phyloP scores from a whole-genome alignment of 2,797 vertebrate genomes.

The Aphelocoma californica region DNA sequence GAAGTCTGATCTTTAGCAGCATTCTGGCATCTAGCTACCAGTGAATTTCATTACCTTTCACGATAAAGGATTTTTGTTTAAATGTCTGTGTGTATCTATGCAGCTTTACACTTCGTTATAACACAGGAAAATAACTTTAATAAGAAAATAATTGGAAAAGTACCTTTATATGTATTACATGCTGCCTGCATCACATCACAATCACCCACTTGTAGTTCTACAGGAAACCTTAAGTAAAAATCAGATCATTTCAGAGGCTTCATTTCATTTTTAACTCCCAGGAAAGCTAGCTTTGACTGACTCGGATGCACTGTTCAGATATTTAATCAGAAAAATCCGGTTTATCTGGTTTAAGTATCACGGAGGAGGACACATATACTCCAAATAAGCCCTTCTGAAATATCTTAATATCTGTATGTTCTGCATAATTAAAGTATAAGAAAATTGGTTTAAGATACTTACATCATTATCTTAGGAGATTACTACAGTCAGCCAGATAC shows the following conservation, averaged over 20 bases:
- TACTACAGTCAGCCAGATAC: background rate
- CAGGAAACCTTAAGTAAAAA: background rate
- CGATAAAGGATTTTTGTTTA: background rate
- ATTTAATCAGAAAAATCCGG: background rate
- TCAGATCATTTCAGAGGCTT: background rate
- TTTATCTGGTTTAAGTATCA: background rate
- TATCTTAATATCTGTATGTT: background rate
- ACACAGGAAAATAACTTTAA: background rate
- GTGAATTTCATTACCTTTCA: background rate
- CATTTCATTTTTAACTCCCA: background rate
- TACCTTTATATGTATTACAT: background rate
- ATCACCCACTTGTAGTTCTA: background rate
- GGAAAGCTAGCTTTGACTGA: background rate
- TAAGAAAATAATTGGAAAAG: background rate
- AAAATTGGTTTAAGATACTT: background rate
- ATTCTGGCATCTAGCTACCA: background rate
- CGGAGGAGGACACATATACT: background rate
- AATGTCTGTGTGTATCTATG: background rate
- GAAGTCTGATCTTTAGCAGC: background rate
- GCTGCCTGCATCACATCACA: background rate
- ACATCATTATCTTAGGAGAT: background rate
- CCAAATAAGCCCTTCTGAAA: background rate
- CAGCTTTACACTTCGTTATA: background rate
- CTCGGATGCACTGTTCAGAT: background rate
- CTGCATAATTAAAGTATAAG: background rate